A percentile compares a stretch with the other conserved stretches of the same genome.
Evolutionary conservation across 2,888 invertebrate genomes (phyloP).

Genomic region (Craniophora ligustri): DNA sequence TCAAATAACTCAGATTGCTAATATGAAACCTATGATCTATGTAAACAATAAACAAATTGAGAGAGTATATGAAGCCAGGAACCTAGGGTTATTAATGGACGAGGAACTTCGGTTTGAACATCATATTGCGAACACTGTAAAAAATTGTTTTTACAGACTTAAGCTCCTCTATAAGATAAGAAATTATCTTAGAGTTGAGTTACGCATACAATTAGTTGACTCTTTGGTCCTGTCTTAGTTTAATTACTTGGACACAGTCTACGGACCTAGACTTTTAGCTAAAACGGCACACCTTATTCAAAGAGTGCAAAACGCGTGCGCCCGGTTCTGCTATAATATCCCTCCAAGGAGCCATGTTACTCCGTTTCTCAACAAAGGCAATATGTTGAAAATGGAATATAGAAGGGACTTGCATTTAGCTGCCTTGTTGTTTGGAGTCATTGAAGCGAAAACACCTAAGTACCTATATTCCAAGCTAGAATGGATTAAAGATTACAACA

Average conservation of each 20-base stretch:
- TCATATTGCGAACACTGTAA: neutral
- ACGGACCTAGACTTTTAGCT: neutral
- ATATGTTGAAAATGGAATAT: neutral
- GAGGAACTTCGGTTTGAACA: neutral
- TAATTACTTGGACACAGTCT: neutral
- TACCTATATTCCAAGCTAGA: neutral
- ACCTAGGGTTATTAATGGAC: neutral
- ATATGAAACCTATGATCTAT: neutral
- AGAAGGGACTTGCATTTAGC: neutral
- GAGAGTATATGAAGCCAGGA: neutral
- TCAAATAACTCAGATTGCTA: neutral
- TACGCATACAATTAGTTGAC: neutral
- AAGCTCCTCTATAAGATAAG: neutral
- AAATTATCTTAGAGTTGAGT: neutral
- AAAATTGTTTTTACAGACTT: neutral
- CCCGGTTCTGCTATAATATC: neutral
- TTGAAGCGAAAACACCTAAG: neutral
- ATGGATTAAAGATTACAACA: neutral
- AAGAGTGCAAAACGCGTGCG: neutral
- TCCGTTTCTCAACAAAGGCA: neutral
- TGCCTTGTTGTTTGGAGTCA: neutral
- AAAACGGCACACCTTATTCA: neutral
- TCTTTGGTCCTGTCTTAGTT: neutral
- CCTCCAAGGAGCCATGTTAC: neutral
- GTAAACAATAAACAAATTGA: neutral